Evolutionary conservation across 2,888 invertebrate species (phyloP), one percentile per base, ranked within the genome.

Genomic region (Perizoma flavofasciatum): DNA sequence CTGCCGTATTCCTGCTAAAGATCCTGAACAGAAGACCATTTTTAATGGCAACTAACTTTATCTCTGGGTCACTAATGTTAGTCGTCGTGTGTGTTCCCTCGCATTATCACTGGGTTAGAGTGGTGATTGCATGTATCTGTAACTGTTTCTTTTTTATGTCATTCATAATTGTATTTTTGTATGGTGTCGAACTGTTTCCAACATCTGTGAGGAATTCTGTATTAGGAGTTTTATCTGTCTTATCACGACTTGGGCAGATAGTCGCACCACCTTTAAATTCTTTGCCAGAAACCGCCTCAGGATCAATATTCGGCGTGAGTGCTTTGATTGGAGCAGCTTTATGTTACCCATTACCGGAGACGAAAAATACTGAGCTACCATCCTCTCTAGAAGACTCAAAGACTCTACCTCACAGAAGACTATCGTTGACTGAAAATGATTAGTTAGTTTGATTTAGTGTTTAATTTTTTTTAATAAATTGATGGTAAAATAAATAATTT

Each of bases 171-270:
- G 95, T 95, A 5, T 98, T 97, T 80, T 93, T 98, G 11, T 97
- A 95, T 79, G 95, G 96, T 0, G 96, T 96, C 0, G 98, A 98
- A 84, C 82, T 97, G 11, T 97, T 97, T 78, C 97, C 98, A 0
- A 98, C 98, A 0, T 94, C 96, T 1, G 94, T 97, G 0, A 93
- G 98, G 35, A 97, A 97, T 77, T 95, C 96, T 50, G 97, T 96
- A 0, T 93, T 97, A 66, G 97, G 97, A 0, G 90, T 95, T 9
- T 94, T 96, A 48, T 96, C 97, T 0, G 95, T 96, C 88, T 92
- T 95, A 67, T 96, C 97, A 0, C 93, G 97, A 72, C 75, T 96
- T 33, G 98, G 97, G 0, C 96, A 97, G 4, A 96, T 97, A 82
- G 68, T 94, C 4, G 96, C 97, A 0, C 97, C 97, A 0, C 95